These are phyloP conservation scores for Aricia agestis DNA, from an alignment of 1,140 invertebrate species.

Conservation along the genomic window DNA sequence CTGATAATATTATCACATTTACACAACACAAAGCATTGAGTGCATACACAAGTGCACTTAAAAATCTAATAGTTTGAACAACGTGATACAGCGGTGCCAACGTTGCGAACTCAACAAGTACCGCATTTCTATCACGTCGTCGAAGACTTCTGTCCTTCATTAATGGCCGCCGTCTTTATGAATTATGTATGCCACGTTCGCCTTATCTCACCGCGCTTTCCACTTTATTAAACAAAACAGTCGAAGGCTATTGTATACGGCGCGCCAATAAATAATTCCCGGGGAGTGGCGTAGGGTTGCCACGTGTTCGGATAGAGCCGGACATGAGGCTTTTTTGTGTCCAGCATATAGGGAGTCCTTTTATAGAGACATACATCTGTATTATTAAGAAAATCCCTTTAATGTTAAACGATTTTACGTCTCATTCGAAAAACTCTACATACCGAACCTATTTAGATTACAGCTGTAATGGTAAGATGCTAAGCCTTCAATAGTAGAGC, in stretches of 20 bases:
- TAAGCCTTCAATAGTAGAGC: too few relatives aligned
- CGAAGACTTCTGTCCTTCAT: constrained; percentile 47
- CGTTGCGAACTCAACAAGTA: neutral
- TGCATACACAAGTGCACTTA: neutral
- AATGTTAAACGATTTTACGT: too few relatives aligned
- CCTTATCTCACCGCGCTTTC: constrained; percentile 60
- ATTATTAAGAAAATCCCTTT: too few relatives aligned
- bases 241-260: constrained; percentile 58
- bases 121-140: constrained; percentile 17
- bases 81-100: constrained; percentile 34
- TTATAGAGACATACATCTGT: too few relatives aligned
- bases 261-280: constrained; percentile 66
- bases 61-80: neutral
- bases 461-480: too few relatives aligned
- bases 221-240: constrained; percentile 68
- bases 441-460: too few relatives aligned
- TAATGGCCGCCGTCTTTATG: constrained; percentile 63
- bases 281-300: constrained; percentile 47
- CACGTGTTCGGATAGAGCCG: too few relatives aligned
- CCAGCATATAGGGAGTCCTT: too few relatives aligned
- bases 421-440: too few relatives aligned
- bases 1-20: neutral
- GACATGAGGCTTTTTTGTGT: too few relatives aligned
- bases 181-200: constrained; percentile 66
- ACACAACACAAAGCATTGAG: neutral